Conservation (phyloP, 2,797 vertebrate genomes). For the Lagodon rhomboides region DNA sequence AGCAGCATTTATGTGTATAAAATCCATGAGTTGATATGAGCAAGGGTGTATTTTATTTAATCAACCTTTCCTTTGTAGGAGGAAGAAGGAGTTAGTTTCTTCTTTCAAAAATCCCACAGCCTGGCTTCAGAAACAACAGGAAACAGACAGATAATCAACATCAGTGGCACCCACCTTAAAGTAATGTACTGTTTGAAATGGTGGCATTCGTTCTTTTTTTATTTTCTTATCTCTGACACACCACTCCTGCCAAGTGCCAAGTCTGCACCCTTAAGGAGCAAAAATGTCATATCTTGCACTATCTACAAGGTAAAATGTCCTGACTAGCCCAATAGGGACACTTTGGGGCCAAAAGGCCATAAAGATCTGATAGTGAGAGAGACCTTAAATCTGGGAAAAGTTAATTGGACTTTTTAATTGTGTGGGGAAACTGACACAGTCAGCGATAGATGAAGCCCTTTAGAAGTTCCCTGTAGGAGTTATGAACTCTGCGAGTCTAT, state of each 20-base stretch:
- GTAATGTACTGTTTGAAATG: not conserved
- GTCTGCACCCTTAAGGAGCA: not conserved
- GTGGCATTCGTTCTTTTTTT: not conserved
- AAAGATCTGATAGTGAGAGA: constrained; percentile 2
- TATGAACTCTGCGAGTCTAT: constrained; percentile 15
- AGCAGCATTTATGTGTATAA: no score
- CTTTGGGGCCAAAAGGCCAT: not conserved
- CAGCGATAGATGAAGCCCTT: constrained; percentile 10
- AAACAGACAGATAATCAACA: no score
- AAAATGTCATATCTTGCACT: not conserved
- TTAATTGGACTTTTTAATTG: constrained; percentile 49
- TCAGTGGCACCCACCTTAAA: not conserved
- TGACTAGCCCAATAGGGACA: not conserved
- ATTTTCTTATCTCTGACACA: not conserved
- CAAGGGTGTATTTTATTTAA: no score
- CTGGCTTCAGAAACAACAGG: no score
- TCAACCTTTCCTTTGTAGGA: no score
- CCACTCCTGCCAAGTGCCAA: not conserved
- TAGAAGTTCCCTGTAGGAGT: constrained; percentile 8
- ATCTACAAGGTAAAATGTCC: not conserved
- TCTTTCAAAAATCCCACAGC: no score
- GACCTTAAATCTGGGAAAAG: constrained; percentile 24
- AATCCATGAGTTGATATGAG: no score
- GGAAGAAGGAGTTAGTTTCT: no score
- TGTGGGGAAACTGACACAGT: constrained; percentile 20